Percentiles rank a stretch among this genome's conserved stretches.
These are phyloP conservation scores for Crypturellus tataupa DNA, from an alignment of 2,797 vertebrate species.

Conservation along the genomic window DNA sequence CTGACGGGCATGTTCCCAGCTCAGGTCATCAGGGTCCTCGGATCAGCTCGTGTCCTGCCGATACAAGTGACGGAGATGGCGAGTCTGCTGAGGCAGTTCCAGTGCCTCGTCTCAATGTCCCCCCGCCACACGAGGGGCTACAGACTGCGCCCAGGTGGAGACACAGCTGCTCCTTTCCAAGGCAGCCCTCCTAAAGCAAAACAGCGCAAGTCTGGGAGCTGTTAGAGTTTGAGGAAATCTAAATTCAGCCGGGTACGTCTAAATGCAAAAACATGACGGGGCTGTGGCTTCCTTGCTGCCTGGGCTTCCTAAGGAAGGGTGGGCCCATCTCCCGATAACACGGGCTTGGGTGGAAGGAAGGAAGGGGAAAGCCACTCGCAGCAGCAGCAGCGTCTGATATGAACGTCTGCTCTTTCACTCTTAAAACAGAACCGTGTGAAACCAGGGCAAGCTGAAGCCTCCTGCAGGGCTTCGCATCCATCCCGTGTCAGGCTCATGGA, in stretches of 20 bases:
- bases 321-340: background rate
- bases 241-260: background rate
- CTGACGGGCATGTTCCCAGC: background rate
- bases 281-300: background rate
- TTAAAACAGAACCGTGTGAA: slow-evolving; percentile 56
- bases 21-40: background rate
- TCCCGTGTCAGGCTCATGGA: background rate
- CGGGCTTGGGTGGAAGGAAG: background rate
- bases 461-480: slow-evolving; percentile 56
- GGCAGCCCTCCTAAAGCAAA: slow-evolving; percentile 12
- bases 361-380: background rate
- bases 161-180: background rate
- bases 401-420: slow-evolving; percentile 47
- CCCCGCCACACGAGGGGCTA: fast-evolving
- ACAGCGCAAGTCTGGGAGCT: background rate
- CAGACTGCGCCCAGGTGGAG: background rate
- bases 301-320: slow-evolving; percentile 49
- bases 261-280: background rate
- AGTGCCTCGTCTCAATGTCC: background rate
- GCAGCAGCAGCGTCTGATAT: background rate
- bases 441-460: slow-evolving; percentile 23
- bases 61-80: background rate
- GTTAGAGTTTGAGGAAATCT: background rate
- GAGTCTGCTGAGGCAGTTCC: background rate
- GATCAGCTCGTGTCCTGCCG: background rate